A percentile compares a stretch with the other conserved stretches of the same genome.
Conservation (phyloP, 2,888 invertebrate species). For the Sesia apiformis region DNA sequence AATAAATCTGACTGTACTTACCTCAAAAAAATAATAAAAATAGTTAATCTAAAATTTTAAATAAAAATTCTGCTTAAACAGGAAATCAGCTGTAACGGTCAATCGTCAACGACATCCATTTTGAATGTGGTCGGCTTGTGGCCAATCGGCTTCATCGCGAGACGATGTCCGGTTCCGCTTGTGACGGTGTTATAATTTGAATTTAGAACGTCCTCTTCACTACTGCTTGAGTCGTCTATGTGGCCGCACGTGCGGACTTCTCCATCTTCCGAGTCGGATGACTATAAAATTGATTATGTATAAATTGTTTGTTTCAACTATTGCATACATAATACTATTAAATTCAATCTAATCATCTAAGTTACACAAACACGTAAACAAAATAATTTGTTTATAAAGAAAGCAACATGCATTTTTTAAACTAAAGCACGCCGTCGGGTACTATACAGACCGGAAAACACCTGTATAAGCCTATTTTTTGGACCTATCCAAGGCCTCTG, state of each 20-base stretch:
- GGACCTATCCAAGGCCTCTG: too few relatives aligned
- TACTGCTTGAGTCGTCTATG: conserved; percentile 55
- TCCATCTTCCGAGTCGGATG: conserved; percentile 50
- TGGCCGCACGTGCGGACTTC: conserved; percentile 43
- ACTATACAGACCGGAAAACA: too few relatives aligned
- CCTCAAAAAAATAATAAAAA: too few relatives aligned
- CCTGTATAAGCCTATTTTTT: too few relatives aligned
- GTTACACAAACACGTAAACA: too few relatives aligned
- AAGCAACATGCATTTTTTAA: too few relatives aligned
- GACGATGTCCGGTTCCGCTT: conserved; percentile 34
- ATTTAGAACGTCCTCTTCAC: conserved; percentile 59
- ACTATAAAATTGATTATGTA: conserved; percentile 24
- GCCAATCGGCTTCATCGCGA: conserved; percentile 58
- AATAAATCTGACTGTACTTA: too few relatives aligned
- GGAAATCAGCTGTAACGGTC: conserved; percentile 20
- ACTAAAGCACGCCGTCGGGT: too few relatives aligned
- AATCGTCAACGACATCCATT: conserved; percentile 58
- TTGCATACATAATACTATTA: too few relatives aligned
- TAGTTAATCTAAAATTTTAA: neutral
- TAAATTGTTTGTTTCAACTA: too few relatives aligned
- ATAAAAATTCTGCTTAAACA: conserved; percentile 2
- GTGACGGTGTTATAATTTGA: conserved; percentile 29
- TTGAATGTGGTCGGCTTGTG: conserved; percentile 48
- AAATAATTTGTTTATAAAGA: too few relatives aligned
- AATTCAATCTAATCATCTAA: too few relatives aligned